Evolutionary conservation across 2,888 invertebrate genomes (phyloP).

Genomic region (Cyclophora albipunctata): DNA sequence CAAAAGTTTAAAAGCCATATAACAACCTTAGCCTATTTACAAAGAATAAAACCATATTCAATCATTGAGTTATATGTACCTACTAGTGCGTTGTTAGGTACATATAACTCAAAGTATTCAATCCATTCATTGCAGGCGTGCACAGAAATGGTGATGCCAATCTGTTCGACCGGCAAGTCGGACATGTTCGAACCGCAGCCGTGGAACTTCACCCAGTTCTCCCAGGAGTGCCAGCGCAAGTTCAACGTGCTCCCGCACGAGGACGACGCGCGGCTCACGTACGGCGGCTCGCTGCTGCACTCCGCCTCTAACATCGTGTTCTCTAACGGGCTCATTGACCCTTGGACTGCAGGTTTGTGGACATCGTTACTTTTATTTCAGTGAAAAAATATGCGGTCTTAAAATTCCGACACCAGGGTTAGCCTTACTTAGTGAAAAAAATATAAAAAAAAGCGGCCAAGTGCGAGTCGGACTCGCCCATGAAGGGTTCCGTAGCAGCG

Average conservation of each 20-base stretch:
- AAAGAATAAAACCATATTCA: too few species aligned
- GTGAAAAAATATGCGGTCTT: too few species aligned
- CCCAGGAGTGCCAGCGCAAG: slow-evolving; percentile 80
- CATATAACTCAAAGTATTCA: too few species aligned
- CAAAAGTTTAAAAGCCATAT: too few species aligned
- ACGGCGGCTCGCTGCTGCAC: slow-evolving; percentile 85
- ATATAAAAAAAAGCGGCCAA: too few species aligned
- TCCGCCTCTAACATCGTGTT: slow-evolving; percentile 83
- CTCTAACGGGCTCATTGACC: slow-evolving; percentile 90
- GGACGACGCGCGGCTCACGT: slow-evolving; percentile 81
- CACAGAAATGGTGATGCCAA: slow-evolving; percentile 98
- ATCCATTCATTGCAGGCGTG: slow-evolving; percentile 78
- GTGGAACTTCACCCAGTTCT: slow-evolving; percentile 83
- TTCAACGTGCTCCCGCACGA: slow-evolving; percentile 81
- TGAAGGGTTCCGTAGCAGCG: too few species aligned
- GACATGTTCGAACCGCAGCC: slow-evolving; percentile 88
- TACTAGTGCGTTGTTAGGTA: too few species aligned
- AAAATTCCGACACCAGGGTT: too few species aligned
- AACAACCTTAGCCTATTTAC: too few species aligned
- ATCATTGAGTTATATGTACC: too few species aligned
- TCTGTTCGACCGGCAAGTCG: slow-evolving; percentile 83
- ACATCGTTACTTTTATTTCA: not conserved
- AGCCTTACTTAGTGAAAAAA: too few species aligned
- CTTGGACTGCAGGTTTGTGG: slow-evolving; percentile 84
- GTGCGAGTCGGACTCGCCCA: too few species aligned